A percentile compares a stretch with the other conserved stretches of the same genome.
Evolutionary conservation across 1,140 invertebrate species (phyloP).

Genomic region (Nixonia krombeini): DNA sequence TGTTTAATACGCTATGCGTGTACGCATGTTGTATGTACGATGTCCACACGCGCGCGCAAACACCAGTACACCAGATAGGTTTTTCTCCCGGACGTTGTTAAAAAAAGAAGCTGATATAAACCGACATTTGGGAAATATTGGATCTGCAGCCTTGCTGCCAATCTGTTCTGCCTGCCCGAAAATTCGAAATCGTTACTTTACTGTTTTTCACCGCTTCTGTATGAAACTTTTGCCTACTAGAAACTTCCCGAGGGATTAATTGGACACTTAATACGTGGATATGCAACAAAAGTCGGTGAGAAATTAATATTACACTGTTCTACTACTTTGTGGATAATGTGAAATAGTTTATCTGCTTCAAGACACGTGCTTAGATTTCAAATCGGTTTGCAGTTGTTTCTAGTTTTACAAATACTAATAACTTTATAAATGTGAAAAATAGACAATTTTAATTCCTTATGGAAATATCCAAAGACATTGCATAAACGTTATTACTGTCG

Average conservation of each 20-base stretch:
- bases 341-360: too few species aligned
- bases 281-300: too few species aligned
- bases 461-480: too few species aligned
- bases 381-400: too few species aligned
- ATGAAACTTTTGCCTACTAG: slow-evolving; percentile 18
- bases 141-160: neutral
- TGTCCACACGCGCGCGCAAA: neutral
- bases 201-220: slow-evolving; percentile 32
- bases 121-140: neutral
- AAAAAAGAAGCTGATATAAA: slow-evolving; percentile 9
- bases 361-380: too few species aligned
- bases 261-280: slow-evolving; percentile 25
- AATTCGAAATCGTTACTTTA: slow-evolving; percentile 26
- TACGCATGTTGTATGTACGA: neutral
- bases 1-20: too few species aligned
- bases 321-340: too few species aligned
- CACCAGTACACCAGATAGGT: slow-evolving; percentile 4
- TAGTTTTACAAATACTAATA: too few species aligned
- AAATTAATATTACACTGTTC: too few species aligned
- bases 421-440: too few species aligned
- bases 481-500: too few species aligned
- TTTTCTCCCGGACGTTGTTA: slow-evolving; percentile 18
- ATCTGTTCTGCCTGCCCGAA: neutral
- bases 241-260: slow-evolving; percentile 36
- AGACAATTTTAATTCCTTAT: too few species aligned